Base-by-base conservation (phyloP, 2,888 invertebrate genomes). In the Rotaria magnacalcarata region DNA sequence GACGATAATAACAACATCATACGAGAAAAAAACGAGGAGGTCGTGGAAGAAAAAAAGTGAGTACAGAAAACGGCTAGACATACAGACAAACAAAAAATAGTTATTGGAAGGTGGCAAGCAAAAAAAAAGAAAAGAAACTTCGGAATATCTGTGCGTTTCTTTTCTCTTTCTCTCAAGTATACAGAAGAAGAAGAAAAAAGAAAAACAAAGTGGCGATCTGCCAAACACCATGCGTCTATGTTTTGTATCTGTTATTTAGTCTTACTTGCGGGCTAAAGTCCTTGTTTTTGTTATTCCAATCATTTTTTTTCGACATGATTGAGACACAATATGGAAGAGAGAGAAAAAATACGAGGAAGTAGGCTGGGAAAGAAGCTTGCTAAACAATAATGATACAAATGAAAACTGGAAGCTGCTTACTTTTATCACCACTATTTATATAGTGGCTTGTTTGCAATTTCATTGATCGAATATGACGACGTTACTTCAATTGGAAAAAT, bases 201-300 rank as follows among this genome's bases (percentile, higher is more conserved):
- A 67, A 54, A 54, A 54, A 21, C 67, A 67, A 67, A 67, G 67
- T 67, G 67, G 67, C 34, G 67, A 67, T 67, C 67, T 67, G 67
- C 67, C 67, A 67, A 67, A 67, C 67, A 41, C 67, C 67, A 67
- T 14, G 67, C 34, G 67, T 14, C 34, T 67, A 16, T 67, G 67
- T 67, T 50, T 67, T 16, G 67, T 67, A 67, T 67, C 34, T 67
- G 67, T 34, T 67, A 67, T 67, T 67, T 67, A 67, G 67, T 34
- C 19, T 67, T 34, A 34, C 34, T 67, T 19, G 67, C 34, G 67
- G 67, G 67, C 14, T 41, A 67, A 67, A 67, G 67, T 67, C 67
- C 67, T 67, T 67, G 67, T 67, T 67, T 67, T 67, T 67, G 67
- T 67, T 67, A 67, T 67, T 67, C 34, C 67, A 67, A 67, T 67